Conservation (phyloP, 2,113 vertebrate species). For the Pavo muticus region DNA sequence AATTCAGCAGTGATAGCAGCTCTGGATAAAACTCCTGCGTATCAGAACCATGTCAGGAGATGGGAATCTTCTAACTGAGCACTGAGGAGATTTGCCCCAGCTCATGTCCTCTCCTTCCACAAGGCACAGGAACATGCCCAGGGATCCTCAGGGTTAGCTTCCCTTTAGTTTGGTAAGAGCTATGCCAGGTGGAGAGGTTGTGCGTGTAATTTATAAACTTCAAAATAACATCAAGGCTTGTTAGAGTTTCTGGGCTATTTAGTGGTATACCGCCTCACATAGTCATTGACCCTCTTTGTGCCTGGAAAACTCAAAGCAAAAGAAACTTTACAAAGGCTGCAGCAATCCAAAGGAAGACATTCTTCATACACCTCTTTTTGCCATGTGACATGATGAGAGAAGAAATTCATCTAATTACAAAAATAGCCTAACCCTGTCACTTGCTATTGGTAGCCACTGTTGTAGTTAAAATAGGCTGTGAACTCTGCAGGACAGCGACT, state of each 20-base stretch:
- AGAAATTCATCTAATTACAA: background rate
- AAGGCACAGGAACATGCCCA: background rate
- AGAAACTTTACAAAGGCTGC: background rate
- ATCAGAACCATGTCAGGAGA: background rate
- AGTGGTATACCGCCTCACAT: background rate
- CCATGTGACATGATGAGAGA: background rate
- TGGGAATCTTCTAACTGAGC: background rate
- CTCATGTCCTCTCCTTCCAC: background rate
- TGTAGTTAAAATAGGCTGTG: background rate
- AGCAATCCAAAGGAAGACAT: background rate
- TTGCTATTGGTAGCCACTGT: background rate
- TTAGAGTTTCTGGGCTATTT: background rate
- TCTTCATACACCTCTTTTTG: background rate
- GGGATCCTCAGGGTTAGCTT: background rate
- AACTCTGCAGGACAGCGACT: background rate
- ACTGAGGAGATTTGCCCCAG: background rate
- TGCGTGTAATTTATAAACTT: background rate
- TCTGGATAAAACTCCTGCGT: background rate
- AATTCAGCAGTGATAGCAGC: rapidly evolving
- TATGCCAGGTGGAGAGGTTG: background rate
- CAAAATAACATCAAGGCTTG: background rate
- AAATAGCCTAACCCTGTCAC: background rate
- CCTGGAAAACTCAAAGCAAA: background rate
- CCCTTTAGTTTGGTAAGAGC: background rate
- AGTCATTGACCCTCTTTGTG: background rate